These are phyloP conservation scores for Hirtodrosophila cameraria DNA, from an alignment of 2,888 invertebrate genomes.

Conservation along the genomic window DNA sequence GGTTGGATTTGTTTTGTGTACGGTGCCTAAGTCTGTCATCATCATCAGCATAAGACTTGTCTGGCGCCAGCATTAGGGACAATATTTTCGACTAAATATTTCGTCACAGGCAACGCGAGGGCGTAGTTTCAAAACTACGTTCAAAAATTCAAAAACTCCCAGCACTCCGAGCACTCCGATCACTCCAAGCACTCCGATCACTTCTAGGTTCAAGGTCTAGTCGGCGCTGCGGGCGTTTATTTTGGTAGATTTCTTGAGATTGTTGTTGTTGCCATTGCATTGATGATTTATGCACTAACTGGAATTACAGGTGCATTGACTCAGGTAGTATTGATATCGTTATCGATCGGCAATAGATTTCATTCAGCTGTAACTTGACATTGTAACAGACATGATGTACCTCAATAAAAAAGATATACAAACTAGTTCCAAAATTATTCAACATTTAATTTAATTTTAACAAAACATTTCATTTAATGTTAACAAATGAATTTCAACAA, in stretches of 20 bases:
- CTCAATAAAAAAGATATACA: neutral
- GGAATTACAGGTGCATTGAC: constrained; percentile 65
- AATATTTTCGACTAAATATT: constrained; percentile 81
- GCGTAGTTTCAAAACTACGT: constrained; percentile 37
- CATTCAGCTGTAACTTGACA: constrained; percentile 28
- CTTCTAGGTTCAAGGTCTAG: constrained; percentile 45
- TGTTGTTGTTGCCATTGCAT: constrained; percentile 52
- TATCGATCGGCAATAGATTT: constrained; percentile 33
- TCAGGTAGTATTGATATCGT: constrained; percentile 55
- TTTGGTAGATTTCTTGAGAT: constrained; percentile 57
- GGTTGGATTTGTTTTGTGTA: constrained; percentile 82
- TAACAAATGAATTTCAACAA: no score
- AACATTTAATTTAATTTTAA: neutral
- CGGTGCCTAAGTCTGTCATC: constrained; percentile 80
- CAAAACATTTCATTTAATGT: no score
- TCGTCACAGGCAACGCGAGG: constrained; percentile 76
- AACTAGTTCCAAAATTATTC: neutral
- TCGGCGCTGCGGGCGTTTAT: constrained; percentile 78
- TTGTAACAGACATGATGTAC: neutral
- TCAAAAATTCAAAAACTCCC: no score
- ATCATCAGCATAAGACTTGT: constrained; percentile 81
- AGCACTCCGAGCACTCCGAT: constrained; percentile 16
- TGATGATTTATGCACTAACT: constrained; percentile 69
- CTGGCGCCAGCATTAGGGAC: constrained; percentile 84
- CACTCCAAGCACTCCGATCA: constrained; percentile 13